These are phyloP conservation scores for Telenomus remus DNA, from an alignment of 1,140 invertebrate species.

Conservation along the genomic window DNA sequence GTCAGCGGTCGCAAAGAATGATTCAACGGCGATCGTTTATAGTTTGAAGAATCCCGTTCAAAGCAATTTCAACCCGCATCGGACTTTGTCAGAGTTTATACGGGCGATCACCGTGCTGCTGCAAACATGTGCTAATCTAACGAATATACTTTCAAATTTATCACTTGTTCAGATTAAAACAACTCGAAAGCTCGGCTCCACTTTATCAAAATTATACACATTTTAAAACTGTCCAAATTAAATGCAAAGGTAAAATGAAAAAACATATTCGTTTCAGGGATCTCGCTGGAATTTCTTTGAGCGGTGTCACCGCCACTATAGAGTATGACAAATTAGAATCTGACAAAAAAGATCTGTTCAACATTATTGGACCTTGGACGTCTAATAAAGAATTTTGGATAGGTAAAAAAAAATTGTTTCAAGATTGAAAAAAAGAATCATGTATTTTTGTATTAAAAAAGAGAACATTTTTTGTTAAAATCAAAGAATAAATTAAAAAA, in stretches of 20 bases:
- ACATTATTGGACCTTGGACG: conserved; percentile 53
- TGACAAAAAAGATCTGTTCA: conserved; percentile 64
- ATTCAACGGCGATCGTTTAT: too few species aligned
- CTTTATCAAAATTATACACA: background rate
- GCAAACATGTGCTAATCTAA: conserved; percentile 11
- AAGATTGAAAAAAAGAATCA: too few species aligned
- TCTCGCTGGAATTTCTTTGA: conserved; percentile 56
- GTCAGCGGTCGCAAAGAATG: too few species aligned
- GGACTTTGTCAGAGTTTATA: conserved; percentile 14
- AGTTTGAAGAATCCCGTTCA: conserved; percentile 16
- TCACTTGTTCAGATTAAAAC: conserved; percentile 15
- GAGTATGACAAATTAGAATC: conserved; percentile 59
- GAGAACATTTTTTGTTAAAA: too few species aligned
- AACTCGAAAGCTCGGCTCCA: background rate
- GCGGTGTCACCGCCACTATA: conserved; percentile 53
- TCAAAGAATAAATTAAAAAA: too few species aligned
- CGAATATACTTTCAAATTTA: conserved; percentile 14
- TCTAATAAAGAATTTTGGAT: conserved; percentile 72
- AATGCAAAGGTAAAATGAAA: too few species aligned
- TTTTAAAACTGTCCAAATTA: background rate
- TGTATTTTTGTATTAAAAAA: background rate
- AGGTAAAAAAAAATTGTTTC: too few species aligned
- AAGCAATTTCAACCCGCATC: conserved; percentile 30
- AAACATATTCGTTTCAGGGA: conserved; percentile 33
- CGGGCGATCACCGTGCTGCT: conserved; percentile 6